These are phyloP conservation scores for Drosophila dives DNA, from an alignment of 2,888 invertebrate genomes.

Conservation along the genomic window DNA sequence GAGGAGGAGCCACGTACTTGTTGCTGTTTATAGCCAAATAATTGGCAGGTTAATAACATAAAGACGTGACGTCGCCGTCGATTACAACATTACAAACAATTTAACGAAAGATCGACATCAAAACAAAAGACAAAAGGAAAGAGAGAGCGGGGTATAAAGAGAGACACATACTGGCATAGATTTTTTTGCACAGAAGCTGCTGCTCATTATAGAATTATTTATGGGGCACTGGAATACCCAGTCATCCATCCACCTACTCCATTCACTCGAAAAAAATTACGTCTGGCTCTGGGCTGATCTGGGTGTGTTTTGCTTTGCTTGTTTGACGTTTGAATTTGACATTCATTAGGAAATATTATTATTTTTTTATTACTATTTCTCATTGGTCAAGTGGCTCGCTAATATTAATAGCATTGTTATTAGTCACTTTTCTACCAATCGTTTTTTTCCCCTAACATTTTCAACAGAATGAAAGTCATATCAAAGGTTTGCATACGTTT, in stretches of 20 bases:
- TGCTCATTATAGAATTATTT: slow-evolving; percentile 17
- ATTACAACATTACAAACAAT: slow-evolving; percentile 57
- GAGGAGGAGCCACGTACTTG: slow-evolving; percentile 39
- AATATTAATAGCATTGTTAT: slow-evolving; percentile 44
- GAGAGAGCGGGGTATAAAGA: background rate
- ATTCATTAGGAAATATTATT: slow-evolving; percentile 34
- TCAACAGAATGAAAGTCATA: slow-evolving; percentile 49
- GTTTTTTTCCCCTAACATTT: slow-evolving; percentile 23
- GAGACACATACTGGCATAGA: slow-evolving; percentile 20
- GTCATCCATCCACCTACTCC: background rate
- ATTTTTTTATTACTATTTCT: slow-evolving; percentile 10
- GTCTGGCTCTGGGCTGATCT: background rate
- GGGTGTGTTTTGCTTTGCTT: slow-evolving; percentile 8
- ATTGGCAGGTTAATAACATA: slow-evolving; percentile 71
- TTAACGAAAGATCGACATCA: slow-evolving; percentile 43
- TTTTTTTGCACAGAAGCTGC: slow-evolving; percentile 26
- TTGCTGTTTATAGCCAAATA: slow-evolving; percentile 63
- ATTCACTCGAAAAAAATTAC: slow-evolving; percentile 4
- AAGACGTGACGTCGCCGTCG: slow-evolving; percentile 56
- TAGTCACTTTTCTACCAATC: slow-evolving; percentile 43
- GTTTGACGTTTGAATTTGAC: slow-evolving; percentile 26
- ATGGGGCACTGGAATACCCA: background rate
- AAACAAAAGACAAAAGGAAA: slow-evolving; percentile 6
- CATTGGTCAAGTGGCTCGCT: slow-evolving; percentile 23
- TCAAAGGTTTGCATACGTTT: slow-evolving; percentile 29